Evolutionary conservation across 2,888 invertebrate genomes (phyloP), one percentile per base, ranked within the genome.

Genomic region (Lomographa bimaculata): DNA sequence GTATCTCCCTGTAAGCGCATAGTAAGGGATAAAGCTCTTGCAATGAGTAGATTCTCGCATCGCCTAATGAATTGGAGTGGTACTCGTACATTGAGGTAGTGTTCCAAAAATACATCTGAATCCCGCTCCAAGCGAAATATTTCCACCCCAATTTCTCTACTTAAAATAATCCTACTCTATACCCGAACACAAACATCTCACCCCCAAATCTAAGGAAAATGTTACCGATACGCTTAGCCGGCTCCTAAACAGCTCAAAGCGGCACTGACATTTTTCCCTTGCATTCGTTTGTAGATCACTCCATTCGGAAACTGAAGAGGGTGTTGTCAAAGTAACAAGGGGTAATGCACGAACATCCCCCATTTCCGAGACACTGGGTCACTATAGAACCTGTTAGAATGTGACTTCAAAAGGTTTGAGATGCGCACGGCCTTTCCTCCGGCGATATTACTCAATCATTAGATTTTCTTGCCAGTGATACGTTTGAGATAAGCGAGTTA

Each of bases 251-350:
- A 64, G 64, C 36, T 64, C 62, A 66, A 61, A 57, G 60, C 54
- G 59, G 60, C 48, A 55, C 54, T 57, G 54, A 68, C 67, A 28
- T 27, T 33, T 30, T 27, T 20, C 14, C 76, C 79, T 73, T 78
- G 71, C 74, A 73, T 75, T 56, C 60, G 55, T 54, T 55, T 68
- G 62, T 64, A 64, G 64, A 70, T 50, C 36, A 42, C 36, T 64
- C 64, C 66, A 64, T 51, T 62, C 55, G 66, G 63, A 68, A 70
- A 72, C 63, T 79, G 82, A 82, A 71, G 65, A 83, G 82, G 84
- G 83, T 82, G 46, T 69, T 73, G 79, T 75, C 73, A 73, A 68
- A 68, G 71, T 81, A 80, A 83, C 81, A 73, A 76, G 81, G 81
- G 83, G 80, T 75, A 72, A 78, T 76, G 68, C 61, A 68, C 60